Conservation (phyloP, 2,113 vertebrate genomes). For the Alces alces region DNA sequence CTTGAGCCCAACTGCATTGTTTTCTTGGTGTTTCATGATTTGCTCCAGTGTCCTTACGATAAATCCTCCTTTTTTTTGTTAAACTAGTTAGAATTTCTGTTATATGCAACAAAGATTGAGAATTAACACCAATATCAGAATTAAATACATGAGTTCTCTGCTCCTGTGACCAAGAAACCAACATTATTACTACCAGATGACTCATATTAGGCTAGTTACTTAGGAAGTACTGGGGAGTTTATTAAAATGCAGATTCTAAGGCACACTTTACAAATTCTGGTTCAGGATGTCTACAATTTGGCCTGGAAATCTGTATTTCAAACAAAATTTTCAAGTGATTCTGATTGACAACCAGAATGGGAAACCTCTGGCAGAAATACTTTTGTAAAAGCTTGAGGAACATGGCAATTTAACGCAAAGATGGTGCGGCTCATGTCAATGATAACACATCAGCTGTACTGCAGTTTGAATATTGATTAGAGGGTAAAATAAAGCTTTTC, state of each 20-base stretch:
- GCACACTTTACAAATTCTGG: not conserved
- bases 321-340: not conserved
- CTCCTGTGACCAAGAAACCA: not conserved
- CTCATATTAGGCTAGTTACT: not conserved
- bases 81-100: not conserved
- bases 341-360: not conserved
- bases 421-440: not conserved
- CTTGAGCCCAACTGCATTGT: not conserved
- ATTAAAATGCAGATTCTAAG: not conserved
- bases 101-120: not conserved
- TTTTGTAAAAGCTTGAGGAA: not conserved
- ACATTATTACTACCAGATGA: not conserved
- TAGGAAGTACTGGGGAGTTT: not conserved
- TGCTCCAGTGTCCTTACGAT: not conserved
- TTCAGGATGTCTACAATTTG: not conserved
- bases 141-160: not conserved
- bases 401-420: not conserved
- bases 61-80: not conserved
- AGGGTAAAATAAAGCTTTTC: conserved; percentile 6
- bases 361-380: not conserved
- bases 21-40: not conserved
- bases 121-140: not conserved
- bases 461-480: not conserved
- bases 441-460: not conserved
- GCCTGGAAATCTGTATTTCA: not conserved